phyloP scores from a whole-genome alignment of 2,888 invertebrate species.

The Automeris io region DNA sequence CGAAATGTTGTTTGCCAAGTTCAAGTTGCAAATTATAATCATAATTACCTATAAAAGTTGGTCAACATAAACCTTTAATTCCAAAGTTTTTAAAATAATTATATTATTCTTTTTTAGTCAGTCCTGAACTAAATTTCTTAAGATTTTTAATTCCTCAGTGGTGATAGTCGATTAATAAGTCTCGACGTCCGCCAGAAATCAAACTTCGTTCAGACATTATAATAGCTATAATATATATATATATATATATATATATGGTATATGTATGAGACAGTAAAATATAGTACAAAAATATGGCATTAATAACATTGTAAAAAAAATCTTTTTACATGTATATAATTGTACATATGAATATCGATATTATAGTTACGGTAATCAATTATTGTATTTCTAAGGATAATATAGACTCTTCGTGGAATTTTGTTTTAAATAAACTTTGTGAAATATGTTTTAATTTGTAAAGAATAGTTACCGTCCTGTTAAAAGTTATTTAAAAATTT shows the following conservation, averaged over 20 bases:
- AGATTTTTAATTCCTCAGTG: no score
- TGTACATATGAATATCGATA: constrained; percentile 3
- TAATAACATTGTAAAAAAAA: constrained; percentile 6
- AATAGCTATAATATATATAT: constrained; percentile 8
- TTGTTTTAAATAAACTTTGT: constrained; percentile 11
- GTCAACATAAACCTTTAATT: no score
- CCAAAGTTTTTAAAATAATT: no score
- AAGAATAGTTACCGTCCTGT: constrained; percentile 28
- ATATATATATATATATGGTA: constrained; percentile 10
- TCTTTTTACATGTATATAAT: background rate
- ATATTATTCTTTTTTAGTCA: no score
- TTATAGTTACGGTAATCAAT: background rate
- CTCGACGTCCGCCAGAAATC: no score
- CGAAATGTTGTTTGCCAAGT: no score
- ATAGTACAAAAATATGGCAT: constrained; percentile 23
- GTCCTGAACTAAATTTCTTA: no score
- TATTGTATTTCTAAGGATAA: background rate
- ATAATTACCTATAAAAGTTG: no score
- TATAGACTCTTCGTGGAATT: background rate
- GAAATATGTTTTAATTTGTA: constrained; percentile 7
- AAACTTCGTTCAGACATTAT: no score
- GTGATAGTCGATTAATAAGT: no score
- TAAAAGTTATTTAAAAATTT: constrained; percentile 15
- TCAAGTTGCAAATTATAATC: no score
- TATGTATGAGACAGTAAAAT: constrained; percentile 15